Base-by-base conservation (phyloP, 2,888 invertebrate genomes). In the Tachina lurida region DNA sequence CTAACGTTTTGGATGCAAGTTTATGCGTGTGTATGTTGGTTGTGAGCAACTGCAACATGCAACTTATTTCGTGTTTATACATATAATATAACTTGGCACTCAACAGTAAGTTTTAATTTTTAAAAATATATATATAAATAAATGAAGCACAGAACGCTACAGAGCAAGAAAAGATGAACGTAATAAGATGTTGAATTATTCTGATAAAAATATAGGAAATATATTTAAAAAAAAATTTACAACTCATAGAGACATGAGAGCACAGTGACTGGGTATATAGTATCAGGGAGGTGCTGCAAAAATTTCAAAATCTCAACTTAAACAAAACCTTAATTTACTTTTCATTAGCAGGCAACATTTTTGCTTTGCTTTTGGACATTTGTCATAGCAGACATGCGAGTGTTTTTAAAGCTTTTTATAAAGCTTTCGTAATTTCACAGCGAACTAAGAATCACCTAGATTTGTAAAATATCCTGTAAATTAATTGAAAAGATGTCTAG, bases 21-120 rank as follows among this genome's bases (percentile, higher is more conserved):
- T 47, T 43, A 54, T 39, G 54, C 47, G 45, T 60, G 54, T 43
- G 22, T 17, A 54, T 10, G 54, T 54, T 62, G 47, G 17, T 15
- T 56, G 73, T 41, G 13, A 41, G 62, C 63, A 47, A 73, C 19
- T 74, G 71, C 76, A 83, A 68, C 82, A 85, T 86, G 83, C 79
- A 79, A 79, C 63, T 68, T 49, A 63, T 75, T 75, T 56, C 17
- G 60, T 70, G 43, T n/a, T 31, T 31, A 2, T 31, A 31, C 7
- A 31, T 31, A 31, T 2, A 31, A 47, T 56, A 49, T 19, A 31
- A 56, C 62, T 58, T 22, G 22, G 54, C 19, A 49, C n/a, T 54
- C 41, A 63, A 22, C 52, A 75, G 41, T 45, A 54, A 56, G 60
- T 68, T 67, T 54, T 22, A 54, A 80, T 31, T 31, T 7, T 7